A percentile compares a stretch with the other conserved stretches of the same genome.
These are phyloP conservation scores for Drosophila triauraria DNA, from an alignment of 1,140 invertebrate genomes.

Conservation along the genomic window DNA sequence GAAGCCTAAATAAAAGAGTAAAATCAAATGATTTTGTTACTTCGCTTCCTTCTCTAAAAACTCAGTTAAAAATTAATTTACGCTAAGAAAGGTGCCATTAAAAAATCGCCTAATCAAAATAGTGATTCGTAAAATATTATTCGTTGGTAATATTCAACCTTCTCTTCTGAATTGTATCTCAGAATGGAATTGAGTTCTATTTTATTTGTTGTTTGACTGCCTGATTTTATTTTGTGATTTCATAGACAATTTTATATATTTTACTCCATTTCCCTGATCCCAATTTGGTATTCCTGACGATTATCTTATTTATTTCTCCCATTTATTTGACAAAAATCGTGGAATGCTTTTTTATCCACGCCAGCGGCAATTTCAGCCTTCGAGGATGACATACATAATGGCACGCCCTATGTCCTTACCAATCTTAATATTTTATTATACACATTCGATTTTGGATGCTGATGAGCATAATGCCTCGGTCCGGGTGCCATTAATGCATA, in stretches of 20 bases:
- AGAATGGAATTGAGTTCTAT: neutral
- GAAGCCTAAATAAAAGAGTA: too few relatives aligned
- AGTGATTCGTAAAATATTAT: neutral
- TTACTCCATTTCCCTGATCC: neutral
- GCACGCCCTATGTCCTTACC: slow-evolving; percentile 39
- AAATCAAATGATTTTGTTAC: too few relatives aligned
- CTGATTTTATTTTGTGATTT: neutral
- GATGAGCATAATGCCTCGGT: slow-evolving; percentile 30
- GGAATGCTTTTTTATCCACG: neutral
- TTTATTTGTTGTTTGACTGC: too few relatives aligned
- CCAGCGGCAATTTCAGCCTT: slow-evolving; percentile 1
- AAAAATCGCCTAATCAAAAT: too few relatives aligned
- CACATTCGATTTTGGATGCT: slow-evolving; percentile 41
- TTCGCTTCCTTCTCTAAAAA: too few relatives aligned
- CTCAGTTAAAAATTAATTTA: too few relatives aligned
- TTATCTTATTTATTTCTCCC: slow-evolving; percentile 11
- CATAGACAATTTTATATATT: neutral
- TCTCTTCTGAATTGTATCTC: neutral
- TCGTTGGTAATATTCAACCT: neutral
- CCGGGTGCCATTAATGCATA: slow-evolving; percentile 70
- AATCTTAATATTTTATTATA: slow-evolving; percentile 75
- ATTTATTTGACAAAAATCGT: slow-evolving; percentile 30
- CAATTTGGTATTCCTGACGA: slow-evolving; percentile 3
- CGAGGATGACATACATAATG: slow-evolving; percentile 14
- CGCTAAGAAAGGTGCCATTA: too few relatives aligned